Percentiles rank a stretch among this genome's conserved stretches.
phyloP scores from a whole-genome alignment of 2,797 vertebrate species.

The Molossus molossus region DNA sequence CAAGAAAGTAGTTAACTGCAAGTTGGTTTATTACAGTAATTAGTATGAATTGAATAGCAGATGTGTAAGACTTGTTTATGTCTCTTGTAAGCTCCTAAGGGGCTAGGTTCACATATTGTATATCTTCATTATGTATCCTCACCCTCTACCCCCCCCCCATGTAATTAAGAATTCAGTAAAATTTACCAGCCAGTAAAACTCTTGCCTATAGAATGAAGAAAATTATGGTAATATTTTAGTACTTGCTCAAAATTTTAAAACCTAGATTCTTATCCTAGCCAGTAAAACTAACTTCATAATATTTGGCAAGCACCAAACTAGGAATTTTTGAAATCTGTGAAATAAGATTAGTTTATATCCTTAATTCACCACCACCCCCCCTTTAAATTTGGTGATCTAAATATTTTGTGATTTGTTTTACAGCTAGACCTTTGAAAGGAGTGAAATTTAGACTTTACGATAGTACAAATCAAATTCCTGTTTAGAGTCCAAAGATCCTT shows the following conservation, averaged over 20 bases:
- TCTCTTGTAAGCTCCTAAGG: neutral
- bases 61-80: neutral
- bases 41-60: conserved; percentile 16
- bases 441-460: conserved; percentile 34
- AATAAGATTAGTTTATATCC: conserved; percentile 1
- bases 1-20: conserved; percentile 21
- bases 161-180: conserved; percentile 50
- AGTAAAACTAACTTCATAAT: conserved; percentile 34
- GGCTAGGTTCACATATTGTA: neutral
- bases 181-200: conserved; percentile 42
- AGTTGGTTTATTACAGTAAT: neutral
- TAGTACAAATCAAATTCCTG: neutral
- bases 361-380: neutral
- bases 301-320: conserved; percentile 12
- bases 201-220: conserved; percentile 20
- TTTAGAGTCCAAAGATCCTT: conserved; percentile 27
- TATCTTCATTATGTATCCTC: neutral
- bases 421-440: neutral
- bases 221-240: conserved; percentile 35
- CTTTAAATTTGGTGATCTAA: neutral
- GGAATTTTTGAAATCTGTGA: neutral
- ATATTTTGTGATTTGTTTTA: conserved; percentile 41
- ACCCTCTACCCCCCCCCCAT: accelerated
- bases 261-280: neutral
- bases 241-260: conserved; percentile 28